Evolutionary conservation across 2,797 vertebrate genomes (phyloP).

Genomic region (Muraenolepis orangiensis): DNA sequence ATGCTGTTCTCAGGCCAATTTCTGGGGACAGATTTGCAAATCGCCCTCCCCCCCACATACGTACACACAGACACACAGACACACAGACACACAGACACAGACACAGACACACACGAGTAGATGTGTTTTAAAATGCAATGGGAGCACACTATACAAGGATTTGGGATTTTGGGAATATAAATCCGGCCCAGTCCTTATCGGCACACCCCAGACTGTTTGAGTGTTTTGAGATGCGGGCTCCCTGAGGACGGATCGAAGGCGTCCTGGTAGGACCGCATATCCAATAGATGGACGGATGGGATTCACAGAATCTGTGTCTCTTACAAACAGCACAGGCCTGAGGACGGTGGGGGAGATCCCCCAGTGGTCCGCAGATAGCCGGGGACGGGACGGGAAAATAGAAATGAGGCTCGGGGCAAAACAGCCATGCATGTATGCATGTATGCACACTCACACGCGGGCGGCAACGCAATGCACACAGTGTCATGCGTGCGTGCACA

Average conservation of each 20-base stretch:
- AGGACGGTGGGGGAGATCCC: constrained; percentile 62
- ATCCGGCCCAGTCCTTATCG: constrained; percentile 66
- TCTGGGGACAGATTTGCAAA: neutral
- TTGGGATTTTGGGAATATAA: constrained; percentile 71
- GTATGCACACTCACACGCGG: constrained; percentile 15
- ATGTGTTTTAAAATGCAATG: constrained; percentile 35
- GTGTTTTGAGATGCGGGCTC: constrained; percentile 70
- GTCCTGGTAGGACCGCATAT: constrained; percentile 70
- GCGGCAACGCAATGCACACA: constrained; percentile 19
- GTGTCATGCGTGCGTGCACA: constrained; percentile 5
- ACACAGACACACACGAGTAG: neutral
- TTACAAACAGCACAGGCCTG: constrained; percentile 61
- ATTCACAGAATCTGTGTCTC: constrained; percentile 71
- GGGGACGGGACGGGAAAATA: constrained; percentile 21
- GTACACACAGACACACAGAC: neutral
- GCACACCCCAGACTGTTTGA: constrained; percentile 73
- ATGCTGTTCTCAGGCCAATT: neutral
- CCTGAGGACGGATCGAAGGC: constrained; percentile 69
- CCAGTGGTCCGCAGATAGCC: constrained; percentile 56
- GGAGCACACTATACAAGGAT: constrained; percentile 50
- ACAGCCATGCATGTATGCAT: constrained; percentile 32
- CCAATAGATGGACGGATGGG: constrained; percentile 65
- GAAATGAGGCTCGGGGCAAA: neutral
- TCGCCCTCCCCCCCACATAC: neutral
- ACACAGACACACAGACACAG: neutral